Evolutionary conservation across 2,797 vertebrate genomes (phyloP), one percentile per base, ranked within the genome.

Genomic region (Ptychadena robeensis): DNA sequence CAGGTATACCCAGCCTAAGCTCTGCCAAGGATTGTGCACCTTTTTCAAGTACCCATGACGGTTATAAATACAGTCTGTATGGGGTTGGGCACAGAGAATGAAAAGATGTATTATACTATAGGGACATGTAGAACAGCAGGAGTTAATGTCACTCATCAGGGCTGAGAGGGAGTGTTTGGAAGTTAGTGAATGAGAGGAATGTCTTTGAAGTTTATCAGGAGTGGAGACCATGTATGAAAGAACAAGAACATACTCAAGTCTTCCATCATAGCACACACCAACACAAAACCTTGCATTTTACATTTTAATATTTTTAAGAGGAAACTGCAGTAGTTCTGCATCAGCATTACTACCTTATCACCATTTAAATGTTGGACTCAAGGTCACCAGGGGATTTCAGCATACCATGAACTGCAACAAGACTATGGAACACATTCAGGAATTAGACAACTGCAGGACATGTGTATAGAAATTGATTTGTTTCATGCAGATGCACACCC

Each of bases 121-220:
- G 0, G 25, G 59, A 0, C 3, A 9, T 40, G 37, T 1, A 6
- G 35, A 7, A 10, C 9, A 15, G 18, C 61, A 77, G 28, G 48
- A 35, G 81, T 82, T 82, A 82, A 82, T 2, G 27, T 2, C 25
- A 57, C 25, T 63, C 32, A 32, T 34, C 72, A 75, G 59, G 35
- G 59, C 66, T 12, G 27, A n/a, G 53, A 77, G 32, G 74, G 73
- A 82, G 74, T 78, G 44, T 82, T 82, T 61, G 34, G 28, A 66
- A 61, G 15, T 67, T 64, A 66, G 79, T 34, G 70, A 65, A 70
- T 48, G 81, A 30, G 28, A 77, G 67, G 81, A 78, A 78, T 82
- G 65, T 53, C 57, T 82, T 82, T 82, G 81, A 82, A 65, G 81
- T 71, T 78, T 77, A 78, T 82, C 74, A 72, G 35, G 65, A 82